A percentile compares a stretch with the other conserved stretches of the same genome.
Evolutionary conservation across 2,113 vertebrate genomes (phyloP).

Genomic region (Pan troglodytes): NHGRI_mPanTro3-v2.1_pri NC_072404.2:23296501-23297000

Average conservation of each 20-base stretch:
- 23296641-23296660: background rate
- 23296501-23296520: too few relatives aligned
- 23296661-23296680: background rate
- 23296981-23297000: background rate
- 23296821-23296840: background rate
- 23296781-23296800: background rate
- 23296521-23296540: too few relatives aligned
- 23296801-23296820: background rate
- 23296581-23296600: background rate
- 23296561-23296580: too few relatives aligned
- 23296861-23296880: background rate
- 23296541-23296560: too few relatives aligned
- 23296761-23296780: background rate
- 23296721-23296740: background rate
- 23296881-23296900: background rate
- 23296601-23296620: background rate
- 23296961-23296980: background rate
- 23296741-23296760: background rate
- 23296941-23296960: background rate
- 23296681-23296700: background rate
- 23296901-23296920: background rate
- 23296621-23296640: background rate
- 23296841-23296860: background rate
- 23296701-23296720: background rate
- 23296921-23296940: slow-evolving; percentile 3